Evolutionary conservation across 2,797 vertebrate genomes (phyloP), one percentile per base, ranked within the genome.

Genomic region (Gymnothorax reevesii): DNA sequence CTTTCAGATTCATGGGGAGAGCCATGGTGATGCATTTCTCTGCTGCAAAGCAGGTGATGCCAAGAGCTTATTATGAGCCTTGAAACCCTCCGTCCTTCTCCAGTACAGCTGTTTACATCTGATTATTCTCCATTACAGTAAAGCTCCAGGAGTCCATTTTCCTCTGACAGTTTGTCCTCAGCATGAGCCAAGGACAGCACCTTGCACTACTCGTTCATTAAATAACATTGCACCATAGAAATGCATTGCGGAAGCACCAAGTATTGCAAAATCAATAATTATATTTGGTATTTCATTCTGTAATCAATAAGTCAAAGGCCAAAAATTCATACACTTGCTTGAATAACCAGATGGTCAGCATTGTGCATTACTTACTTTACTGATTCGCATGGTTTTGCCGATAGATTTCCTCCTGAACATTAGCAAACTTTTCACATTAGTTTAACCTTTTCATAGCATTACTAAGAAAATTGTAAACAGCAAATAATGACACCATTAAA

Each of bases 31-130:
- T 10, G 52, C 77, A 22, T 55, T 80, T n/a, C 2, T 3, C 52
- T 25, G 77, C 55, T 80, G 49, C 77, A 55, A 52, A 9, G 77
- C 77, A 22, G 49, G 77, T 80, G 77, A 55, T 80, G 77, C 49
- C 49, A 55, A 80, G 77, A 55, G 77, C 55, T 80, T 80, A 7
- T 55, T 54, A 80, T 80, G 77, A 80, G 77, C 49, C 77, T 80
- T 54, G 77, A 22, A 80, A 80, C 52, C n/a, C 55, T 13, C 77
- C 55, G 52, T 33, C 77, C 49, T 80, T 55, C 49, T 80, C 77
- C 20, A 20, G 0, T 9, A 9, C 4, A 9, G 77, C 77, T 80
- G 52, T 55, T 55, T 80, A n/a, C 52, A n/a, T 55, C 17, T 22
- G 77, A 80, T 80, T 80, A 54, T 7, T 9, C 52, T 80, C 77